Base-by-base conservation (phyloP, 2,113 vertebrate species). In the Micromys minutus region DNA sequence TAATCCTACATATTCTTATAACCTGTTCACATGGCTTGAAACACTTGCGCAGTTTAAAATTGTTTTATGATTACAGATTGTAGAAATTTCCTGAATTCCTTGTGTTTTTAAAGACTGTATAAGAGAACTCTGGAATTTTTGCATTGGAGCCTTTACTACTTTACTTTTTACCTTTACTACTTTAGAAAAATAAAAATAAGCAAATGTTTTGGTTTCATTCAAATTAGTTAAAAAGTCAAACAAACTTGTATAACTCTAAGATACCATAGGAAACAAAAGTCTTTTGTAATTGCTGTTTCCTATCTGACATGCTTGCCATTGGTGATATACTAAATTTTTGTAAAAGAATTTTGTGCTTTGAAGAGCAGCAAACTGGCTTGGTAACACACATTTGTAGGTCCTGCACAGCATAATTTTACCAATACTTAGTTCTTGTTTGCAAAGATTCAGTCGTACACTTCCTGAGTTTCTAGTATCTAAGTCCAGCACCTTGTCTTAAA, bases 51-150 rank as follows among this genome's bases (percentile, higher is more conserved):
- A 86, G 42, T 77, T 2, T 22, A 90, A 50, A 84, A 74, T 92
- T 97, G 74, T 91, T 95, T 79, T 93, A 77, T 67, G 34, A 63
- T 85, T 93, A 10, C n/a, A 83, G 59, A 39, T 94, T 80, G 2
- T 95, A n/a, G 34, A 75, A 91, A 89, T 89, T 89, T 71, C 26
- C 29, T 92, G 79, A 91, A 77, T 95, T 90, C 52, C 59, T 71
- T 61, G 13, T 80, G 12, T 67, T 96, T 97, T 97, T 94, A 89
- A 96, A 76, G n/a, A 95, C 45, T 94, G 19, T 94, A 2, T 91
- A 87, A 87, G 47, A 79, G 59, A 94, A 90, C 24, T 47, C 8
- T 29, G 29, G 36, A 80, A 34, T 65, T 91, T 94, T 94, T 55
- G 1, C 31, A 42, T 6, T 61, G 74, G 80, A 92, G n/a, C 50